phyloP scores from a whole-genome alignment of 1,140 invertebrate species.

The Archivesica marissinica region DNA sequence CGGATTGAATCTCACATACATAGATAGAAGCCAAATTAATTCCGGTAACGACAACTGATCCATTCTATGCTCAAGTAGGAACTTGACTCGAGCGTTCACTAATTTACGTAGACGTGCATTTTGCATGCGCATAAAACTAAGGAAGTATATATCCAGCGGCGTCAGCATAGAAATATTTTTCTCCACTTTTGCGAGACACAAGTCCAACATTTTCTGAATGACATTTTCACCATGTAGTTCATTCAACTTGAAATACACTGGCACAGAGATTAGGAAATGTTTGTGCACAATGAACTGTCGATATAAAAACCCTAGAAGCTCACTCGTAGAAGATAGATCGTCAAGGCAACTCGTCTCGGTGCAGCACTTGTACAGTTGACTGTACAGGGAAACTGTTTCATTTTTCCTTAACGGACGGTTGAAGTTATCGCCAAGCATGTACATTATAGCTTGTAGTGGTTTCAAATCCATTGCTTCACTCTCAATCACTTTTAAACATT shows the following conservation, averaged over 20 bases:
- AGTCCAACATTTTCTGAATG: neutral
- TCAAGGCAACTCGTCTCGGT: neutral
- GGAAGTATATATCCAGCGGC: neutral
- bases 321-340: neutral
- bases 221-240: neutral
- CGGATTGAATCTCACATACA: too few relatives aligned
- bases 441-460: neutral
- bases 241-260: neutral
- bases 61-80: neutral
- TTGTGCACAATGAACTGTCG: neutral
- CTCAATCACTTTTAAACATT: neutral
- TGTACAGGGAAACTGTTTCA: neutral
- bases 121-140: neutral
- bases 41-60: neutral
- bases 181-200: neutral
- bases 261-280: neutral
- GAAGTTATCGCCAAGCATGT: neutral
- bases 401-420: neutral
- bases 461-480: neutral
- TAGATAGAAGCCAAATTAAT: constrained; percentile 1
- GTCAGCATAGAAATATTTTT: neutral
- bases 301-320: neutral
- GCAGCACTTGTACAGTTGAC: neutral
- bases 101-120: neutral
- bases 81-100: neutral